Base-by-base conservation (phyloP, 2,888 invertebrate species). In the Tiliacea aurago region DNA sequence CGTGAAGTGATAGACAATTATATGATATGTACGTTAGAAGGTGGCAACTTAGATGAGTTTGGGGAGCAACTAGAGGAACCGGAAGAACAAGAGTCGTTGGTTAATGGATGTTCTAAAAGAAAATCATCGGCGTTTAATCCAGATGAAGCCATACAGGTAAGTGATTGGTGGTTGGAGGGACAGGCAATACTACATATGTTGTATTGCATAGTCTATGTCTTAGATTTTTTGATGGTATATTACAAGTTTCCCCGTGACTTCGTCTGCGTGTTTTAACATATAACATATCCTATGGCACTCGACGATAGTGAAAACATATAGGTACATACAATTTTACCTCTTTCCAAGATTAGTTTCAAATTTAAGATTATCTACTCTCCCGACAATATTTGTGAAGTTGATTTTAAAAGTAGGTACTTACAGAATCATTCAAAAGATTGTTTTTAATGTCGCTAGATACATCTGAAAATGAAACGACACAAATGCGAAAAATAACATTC, bases 1-100 rank as follows among this genome's bases (percentile, higher is more conserved):
- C 58, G 5, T 9, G 18, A 55, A 0, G 71, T 86, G 0, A 92
- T 92, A 59, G 88, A 89, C 0, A 84, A 76, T 6, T 89, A 90
- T 56, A 92, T 92, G 92, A 86, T 92, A 49, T 92, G 92, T 63
- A 84, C 91, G 0, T 61, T 80, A 10, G 79, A 63, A 0, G 23
- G 49, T 1, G 89, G 91, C 0, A 77, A 78, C 9, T 68, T 91
- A 2, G 66, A 91, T 68, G 86, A 84, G 0, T 20, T 4, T 45
- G 84, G 78, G 3, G 53, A 65, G 0, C 37, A 3, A 51, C 13
- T 18, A 15, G 23, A 6, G 18, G 1, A 9, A 51, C 1, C 15
- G 11, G 2, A 0, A 9, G 62, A 3, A 37, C 0, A 7, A 18
- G 10, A 28, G 2, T 5, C 10, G 9, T 11, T 41, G 0, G 0